Base-by-base conservation (phyloP, 1,140 invertebrate species). In the Drosophila baimaii region DNA sequence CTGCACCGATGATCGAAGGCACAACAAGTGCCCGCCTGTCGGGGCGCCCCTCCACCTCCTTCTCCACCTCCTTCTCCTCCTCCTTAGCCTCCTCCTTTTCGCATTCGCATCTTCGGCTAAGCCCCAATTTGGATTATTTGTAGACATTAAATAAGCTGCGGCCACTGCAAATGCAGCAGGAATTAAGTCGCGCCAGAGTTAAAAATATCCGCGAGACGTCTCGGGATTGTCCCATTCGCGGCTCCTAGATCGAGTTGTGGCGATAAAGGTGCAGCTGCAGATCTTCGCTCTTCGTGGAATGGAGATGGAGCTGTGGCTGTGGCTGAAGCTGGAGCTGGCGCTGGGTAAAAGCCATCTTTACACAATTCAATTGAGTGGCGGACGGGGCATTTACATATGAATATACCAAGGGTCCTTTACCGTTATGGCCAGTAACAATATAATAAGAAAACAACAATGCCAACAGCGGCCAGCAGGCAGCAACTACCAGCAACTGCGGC, bases 321-420 rank as follows among this genome's bases (percentile, higher is more conserved):
- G n/a, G 33, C 19, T 31, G 23, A 0, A 12, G 49, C 8, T 17
- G 17, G 31, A 7, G 31, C 15, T 61, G 25, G 12, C n/a, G 51
- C 15, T 33, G n/a, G 33, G 41, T 46, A 33, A 51, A 41, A 39
- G 65, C 35, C 64, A 62, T 57, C 37, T 57, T 43, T 55, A 39
- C 56, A 77, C 54, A 78, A 78, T 78, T 78, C 65, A 78, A 78
- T 71, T 71, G 75, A 72, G 75, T 77, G 55, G 72, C 72, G 51
- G 51, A 49, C 41, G 41, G 21, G 41, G 21, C 68, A 71, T 79
- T 79, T 79, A 63, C 76, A 79, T 79, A 77, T 77, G 74, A 77
- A 70, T 77, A 63, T 77, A 78, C 68, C 69, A 72, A 78, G 76
- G 71, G 75, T 79, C 75, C 75, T 77, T 76, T 77, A 68, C 73